Conservation (phyloP, 2,113 vertebrate species). For the Marmota monax region DNA sequence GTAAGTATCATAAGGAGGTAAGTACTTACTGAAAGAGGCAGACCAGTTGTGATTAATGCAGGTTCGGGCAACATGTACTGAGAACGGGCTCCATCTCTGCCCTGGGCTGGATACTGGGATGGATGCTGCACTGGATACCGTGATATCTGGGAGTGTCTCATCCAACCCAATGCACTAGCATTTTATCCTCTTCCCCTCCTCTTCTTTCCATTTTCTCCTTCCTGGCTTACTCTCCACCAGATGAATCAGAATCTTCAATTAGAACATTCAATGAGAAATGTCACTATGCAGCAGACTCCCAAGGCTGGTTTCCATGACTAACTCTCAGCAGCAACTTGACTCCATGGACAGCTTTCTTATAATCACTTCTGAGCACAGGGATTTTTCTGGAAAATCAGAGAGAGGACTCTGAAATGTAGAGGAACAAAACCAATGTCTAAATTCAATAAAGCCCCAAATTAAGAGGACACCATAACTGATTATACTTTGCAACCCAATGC, state of each 20-base stretch:
- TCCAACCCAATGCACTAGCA: not conserved
- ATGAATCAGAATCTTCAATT: not conserved
- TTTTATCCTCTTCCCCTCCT: not conserved
- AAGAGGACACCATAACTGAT: too few species aligned
- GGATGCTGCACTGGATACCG: too few species aligned
- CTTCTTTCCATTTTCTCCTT: not conserved
- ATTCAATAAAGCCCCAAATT: too few species aligned
- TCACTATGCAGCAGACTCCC: not conserved
- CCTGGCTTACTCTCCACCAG: not conserved
- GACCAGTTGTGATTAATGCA: not conserved
- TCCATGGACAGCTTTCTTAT: not conserved
- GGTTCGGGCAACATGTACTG: not conserved
- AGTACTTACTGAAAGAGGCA: too few species aligned
- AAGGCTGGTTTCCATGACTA: not conserved
- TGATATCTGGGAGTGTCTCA: not conserved
- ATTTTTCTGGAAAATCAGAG: not conserved
- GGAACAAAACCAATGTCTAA: not conserved
- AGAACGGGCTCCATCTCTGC: not conserved
- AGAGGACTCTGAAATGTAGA: not conserved
- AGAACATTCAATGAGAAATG: not conserved
- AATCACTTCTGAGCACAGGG: not conserved
- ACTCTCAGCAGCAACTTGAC: not conserved
- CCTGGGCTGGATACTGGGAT: not conserved
- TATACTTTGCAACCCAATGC: too few species aligned
- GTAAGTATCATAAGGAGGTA: not conserved